Conservation (phyloP, 2,888 invertebrate genomes). For the Brachynemurus nebulosus region DNA sequence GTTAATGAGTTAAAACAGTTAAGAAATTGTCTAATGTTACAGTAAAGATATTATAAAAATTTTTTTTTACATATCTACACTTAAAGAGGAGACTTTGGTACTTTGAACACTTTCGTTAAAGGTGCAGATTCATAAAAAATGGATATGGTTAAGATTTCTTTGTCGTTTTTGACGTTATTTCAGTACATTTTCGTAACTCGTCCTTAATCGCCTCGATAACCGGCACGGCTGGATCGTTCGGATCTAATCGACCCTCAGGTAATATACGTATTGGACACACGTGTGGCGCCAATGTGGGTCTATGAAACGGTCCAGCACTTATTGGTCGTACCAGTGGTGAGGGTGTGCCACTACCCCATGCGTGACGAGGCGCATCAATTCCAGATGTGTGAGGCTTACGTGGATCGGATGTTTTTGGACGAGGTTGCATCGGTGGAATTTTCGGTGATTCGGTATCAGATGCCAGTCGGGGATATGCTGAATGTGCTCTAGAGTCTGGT, state of each 20-base stretch:
- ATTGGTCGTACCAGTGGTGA: constrained; percentile 41
- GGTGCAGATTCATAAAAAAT: no score
- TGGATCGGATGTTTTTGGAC: constrained; percentile 29
- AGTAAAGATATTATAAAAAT: no score
- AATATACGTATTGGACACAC: constrained; percentile 38
- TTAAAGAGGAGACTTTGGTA: no score
- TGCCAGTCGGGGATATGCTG: constrained; percentile 23
- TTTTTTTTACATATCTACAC: no score
- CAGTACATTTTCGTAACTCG: constrained; percentile 36
- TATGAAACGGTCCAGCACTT: constrained; percentile 49
- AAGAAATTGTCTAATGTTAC: no score
- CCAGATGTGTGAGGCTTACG: constrained; percentile 21
- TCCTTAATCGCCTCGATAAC: constrained; percentile 73
- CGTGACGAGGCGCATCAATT: constrained; percentile 32
- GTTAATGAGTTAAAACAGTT: no score
- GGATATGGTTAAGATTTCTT: no score
- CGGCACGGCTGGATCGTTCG: constrained; percentile 63
- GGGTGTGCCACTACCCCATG: constrained; percentile 38
- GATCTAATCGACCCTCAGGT: constrained; percentile 41
- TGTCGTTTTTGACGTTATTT: not conserved
- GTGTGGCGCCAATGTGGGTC: constrained; percentile 34
- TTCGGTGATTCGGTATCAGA: constrained; percentile 23
- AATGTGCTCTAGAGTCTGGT: constrained; percentile 30
- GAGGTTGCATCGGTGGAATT: constrained; percentile 25
- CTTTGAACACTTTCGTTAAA: no score